Evolutionary conservation across 2,797 vertebrate genomes (phyloP).

Genomic region (Sitta carolinensis): DNA sequence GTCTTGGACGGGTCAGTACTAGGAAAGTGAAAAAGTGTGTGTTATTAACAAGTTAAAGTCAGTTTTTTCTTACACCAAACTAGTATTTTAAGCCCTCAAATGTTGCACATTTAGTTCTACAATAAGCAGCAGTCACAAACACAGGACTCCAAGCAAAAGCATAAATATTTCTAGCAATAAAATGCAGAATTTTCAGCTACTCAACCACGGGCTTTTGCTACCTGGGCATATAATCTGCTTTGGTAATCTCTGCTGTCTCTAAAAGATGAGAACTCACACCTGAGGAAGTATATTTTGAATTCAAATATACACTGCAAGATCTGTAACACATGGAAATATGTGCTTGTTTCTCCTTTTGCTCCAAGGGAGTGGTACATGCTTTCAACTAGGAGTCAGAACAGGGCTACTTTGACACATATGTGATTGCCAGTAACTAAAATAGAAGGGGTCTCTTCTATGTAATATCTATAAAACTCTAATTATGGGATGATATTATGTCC

Average conservation of each 20-base stretch:
- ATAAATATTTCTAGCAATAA: not conserved
- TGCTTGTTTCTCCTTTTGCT: not conserved
- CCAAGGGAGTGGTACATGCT: not conserved
- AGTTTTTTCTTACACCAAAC: not conserved
- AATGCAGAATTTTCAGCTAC: not conserved
- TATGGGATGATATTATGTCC: not conserved
- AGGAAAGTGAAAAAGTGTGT: constrained; percentile 1
- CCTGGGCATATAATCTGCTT: not conserved
- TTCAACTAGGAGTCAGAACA: not conserved
- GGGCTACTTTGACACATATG: not conserved
- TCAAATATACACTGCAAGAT: not conserved
- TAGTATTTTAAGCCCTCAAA: not conserved
- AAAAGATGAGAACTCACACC: not conserved
- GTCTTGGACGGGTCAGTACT: constrained; percentile 89
- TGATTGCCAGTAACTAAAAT: not conserved
- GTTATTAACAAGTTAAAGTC: not conserved
- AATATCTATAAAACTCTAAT: not conserved
- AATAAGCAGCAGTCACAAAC: not conserved
- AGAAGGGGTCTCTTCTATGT: not conserved
- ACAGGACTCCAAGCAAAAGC: not conserved
- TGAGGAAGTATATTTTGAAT: not conserved
- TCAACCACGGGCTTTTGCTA: not conserved
- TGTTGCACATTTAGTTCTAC: not conserved
- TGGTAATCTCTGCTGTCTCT: not conserved
- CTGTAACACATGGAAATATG: not conserved